Conservation (phyloP, 2,797 vertebrate genomes). For the Acrossocheilus wenchowensis region DNA sequence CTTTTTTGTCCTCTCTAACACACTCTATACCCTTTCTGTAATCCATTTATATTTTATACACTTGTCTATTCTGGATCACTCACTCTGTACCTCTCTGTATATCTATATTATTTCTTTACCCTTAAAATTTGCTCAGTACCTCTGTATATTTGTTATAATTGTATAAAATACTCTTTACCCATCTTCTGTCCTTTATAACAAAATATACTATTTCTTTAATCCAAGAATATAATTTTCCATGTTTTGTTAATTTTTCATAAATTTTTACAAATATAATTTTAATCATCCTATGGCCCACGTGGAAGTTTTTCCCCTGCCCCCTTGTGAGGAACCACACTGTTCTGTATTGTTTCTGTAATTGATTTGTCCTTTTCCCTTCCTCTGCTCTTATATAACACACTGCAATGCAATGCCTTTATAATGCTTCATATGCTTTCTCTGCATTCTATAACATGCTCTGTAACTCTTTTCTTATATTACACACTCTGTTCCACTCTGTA, state of each 20-base stretch:
- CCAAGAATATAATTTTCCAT: background rate
- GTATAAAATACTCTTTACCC: background rate
- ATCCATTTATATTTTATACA: background rate
- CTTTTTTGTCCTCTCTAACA: background rate
- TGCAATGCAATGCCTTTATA: background rate
- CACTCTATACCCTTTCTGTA: background rate
- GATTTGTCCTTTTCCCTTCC: background rate
- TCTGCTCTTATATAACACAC: constrained; percentile 9
- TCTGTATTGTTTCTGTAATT: background rate
- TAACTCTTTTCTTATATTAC: background rate
- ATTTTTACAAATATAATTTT: background rate
- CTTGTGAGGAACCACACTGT: background rate
- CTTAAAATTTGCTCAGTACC: background rate
- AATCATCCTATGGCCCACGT: background rate
- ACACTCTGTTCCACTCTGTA: background rate
- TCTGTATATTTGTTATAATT: background rate
- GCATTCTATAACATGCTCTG: background rate
- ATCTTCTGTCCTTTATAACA: background rate
- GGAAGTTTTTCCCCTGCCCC: background rate
- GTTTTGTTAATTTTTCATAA: background rate
- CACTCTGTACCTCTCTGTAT: background rate
- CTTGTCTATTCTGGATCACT: background rate
- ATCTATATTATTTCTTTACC: background rate
- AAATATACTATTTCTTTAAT: background rate
- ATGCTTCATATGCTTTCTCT: background rate